phyloP scores from a whole-genome alignment of 2,888 invertebrate genomes.

The Apoda limacodes region DNA sequence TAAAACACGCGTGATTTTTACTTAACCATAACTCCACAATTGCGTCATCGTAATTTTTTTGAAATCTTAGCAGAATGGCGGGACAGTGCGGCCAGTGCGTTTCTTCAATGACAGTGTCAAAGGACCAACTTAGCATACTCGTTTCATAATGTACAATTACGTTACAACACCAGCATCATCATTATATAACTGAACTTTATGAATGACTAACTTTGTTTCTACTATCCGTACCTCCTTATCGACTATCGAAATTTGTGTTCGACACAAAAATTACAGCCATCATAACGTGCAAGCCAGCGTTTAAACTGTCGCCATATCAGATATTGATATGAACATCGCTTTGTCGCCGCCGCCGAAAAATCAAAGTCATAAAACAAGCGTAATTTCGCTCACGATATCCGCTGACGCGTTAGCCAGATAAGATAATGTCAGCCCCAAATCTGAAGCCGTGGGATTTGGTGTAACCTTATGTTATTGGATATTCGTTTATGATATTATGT shows the following conservation, averaged over 20 bases:
- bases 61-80: too few relatives aligned
- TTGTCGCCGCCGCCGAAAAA: constrained; percentile 61
- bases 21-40: too few relatives aligned
- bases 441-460: constrained; percentile 62
- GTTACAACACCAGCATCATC: too few relatives aligned
- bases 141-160: too few relatives aligned
- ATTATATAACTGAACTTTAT: too few relatives aligned
- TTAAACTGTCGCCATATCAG: constrained; percentile 47
- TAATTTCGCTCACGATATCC: constrained; percentile 58
- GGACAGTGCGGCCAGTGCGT: too few relatives aligned
- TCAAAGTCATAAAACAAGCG: constrained; percentile 67
- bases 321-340: constrained; percentile 42
- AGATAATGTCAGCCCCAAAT: constrained; percentile 60
- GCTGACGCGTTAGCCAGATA: constrained; percentile 44
- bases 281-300: constrained; percentile 47
- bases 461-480: constrained; percentile 43
- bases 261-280: constrained; percentile 67
- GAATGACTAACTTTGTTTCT: too few relatives aligned
- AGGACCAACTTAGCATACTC: too few relatives aligned
- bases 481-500: constrained; percentile 21
- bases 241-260: constrained; percentile 56
- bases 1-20: too few relatives aligned
- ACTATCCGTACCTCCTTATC: constrained; percentile 46
- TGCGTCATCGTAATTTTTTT: too few relatives aligned
- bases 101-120: too few relatives aligned